Base-by-base conservation (phyloP, 2,888 invertebrate species). In the Orgyia antiqua region DNA sequence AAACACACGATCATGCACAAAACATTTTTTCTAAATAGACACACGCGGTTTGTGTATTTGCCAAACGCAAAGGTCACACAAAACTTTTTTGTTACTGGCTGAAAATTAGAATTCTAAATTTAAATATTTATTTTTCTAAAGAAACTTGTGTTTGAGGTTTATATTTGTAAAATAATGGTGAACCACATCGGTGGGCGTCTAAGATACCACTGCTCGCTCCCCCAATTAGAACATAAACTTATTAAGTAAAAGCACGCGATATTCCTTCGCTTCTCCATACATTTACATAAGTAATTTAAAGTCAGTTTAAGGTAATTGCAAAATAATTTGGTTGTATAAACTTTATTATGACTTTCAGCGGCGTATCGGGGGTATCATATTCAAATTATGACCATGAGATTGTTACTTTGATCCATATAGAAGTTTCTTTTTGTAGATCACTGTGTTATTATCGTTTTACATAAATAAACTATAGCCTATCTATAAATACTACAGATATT, bases 211-310 rank as follows among this genome's bases (percentile, higher is more conserved):
- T 31, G 51, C 36, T 36, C 34, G 45, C 39, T 31, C 37, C 39
- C 40, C 38, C 50, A 51, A 48, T 40, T 48, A 51, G 48, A 31
- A 33, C 11, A 26, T 29, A 25, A 19, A 32, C 10, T 29, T 32
- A 10, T 4, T 13, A 26, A 31, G 31, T 21, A 25, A 13, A 6
- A 18, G 26, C 36, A 36, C 36, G 36, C 36, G 36, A 36, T 32
- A 2, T 15, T 27, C 27, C 32, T 20, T 17, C 36, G 6, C 24
- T 5, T 24, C n/a, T 5, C 8, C 5, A 33, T 42, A 47, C 42
- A 51, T 51, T 51, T 51, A 48, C 51, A 51, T 51, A 51, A 51
- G 51, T 51, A 51, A 51, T 51, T 51, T 51, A 51, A 51, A 51
- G 39, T 45, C 37, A 39, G 43, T 51, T 51, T 41, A 34, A 29